Conservation (phyloP, 2,888 invertebrate species). For the Drosophila sordidapex region DNA sequence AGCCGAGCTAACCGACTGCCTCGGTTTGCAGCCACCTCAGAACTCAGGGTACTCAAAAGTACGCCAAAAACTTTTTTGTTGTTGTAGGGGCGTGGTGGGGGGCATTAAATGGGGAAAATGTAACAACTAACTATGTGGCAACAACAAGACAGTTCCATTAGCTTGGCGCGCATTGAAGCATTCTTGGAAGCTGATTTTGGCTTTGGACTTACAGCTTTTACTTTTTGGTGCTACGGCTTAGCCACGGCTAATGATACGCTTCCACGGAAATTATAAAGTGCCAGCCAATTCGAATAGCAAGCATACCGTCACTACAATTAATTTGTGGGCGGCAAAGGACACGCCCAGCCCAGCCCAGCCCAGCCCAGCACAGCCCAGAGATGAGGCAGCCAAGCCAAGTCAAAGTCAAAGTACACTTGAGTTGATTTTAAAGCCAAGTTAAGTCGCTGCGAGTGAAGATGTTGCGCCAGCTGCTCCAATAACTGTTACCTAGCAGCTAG, state of each 20-base stretch:
- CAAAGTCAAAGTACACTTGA: constrained; percentile 40
- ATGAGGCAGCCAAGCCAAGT: not conserved
- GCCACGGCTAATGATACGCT: constrained; percentile 66
- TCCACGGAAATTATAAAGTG: constrained; percentile 67
- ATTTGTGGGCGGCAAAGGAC: constrained; percentile 48
- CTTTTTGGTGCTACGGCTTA: constrained; percentile 49
- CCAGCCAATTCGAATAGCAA: constrained; percentile 26
- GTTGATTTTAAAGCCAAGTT: constrained; percentile 74
- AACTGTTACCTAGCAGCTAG: constrained; percentile 68
- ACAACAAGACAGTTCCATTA: constrained; percentile 73
- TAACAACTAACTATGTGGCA: constrained; percentile 50
- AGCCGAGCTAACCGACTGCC: constrained; percentile 7
- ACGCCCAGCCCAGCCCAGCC: not conserved
- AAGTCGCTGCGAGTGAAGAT: constrained; percentile 55
- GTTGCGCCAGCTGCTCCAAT: constrained; percentile 30
- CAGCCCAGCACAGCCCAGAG: not conserved
- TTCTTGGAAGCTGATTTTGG: constrained; percentile 25
- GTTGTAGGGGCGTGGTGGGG: not conserved
- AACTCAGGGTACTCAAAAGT: constrained; percentile 35
- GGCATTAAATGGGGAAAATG: constrained; percentile 23
- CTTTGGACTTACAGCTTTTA: constrained; percentile 29
- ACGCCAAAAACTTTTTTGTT: constrained; percentile 42
- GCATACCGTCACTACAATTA: constrained; percentile 69
- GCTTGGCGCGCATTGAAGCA: constrained; percentile 50
- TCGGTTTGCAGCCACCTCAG: not conserved